These are phyloP conservation scores for Strigamia maritima DNA, from an alignment of 2,888 invertebrate species.

Conservation along the genomic window DNA sequence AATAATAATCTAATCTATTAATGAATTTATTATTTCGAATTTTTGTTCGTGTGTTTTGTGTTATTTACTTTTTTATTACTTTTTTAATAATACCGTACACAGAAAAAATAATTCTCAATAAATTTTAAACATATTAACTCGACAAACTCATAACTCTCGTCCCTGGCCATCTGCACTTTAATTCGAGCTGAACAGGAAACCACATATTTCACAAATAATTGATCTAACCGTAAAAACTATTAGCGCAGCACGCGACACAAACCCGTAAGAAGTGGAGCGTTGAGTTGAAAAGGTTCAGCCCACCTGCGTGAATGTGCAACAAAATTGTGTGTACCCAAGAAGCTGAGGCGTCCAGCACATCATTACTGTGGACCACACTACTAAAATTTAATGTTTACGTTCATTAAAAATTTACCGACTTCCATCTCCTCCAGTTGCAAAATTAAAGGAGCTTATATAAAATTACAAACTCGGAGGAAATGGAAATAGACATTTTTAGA, in stretches of 20 bases:
- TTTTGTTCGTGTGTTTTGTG: neutral
- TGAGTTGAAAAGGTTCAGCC: slow-evolving; percentile 22
- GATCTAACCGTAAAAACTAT: slow-evolving; percentile 31
- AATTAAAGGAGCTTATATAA: neutral
- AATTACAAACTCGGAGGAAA: neutral
- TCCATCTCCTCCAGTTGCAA: neutral
- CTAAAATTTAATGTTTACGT: slow-evolving; percentile 26
- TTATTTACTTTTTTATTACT: neutral
- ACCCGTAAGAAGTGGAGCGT: neutral
- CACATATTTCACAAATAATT: slow-evolving; percentile 35
- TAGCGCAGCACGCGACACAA: slow-evolving; percentile 7
- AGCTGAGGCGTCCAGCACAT: slow-evolving; percentile 27
- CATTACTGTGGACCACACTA: slow-evolving; percentile 23
- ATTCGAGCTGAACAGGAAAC: slow-evolving; percentile 34
- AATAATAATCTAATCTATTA: neutral
- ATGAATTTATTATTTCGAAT: neutral
- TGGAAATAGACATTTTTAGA: neutral
- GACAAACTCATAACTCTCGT: slow-evolving; percentile 21
- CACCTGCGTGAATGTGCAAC: slow-evolving; percentile 27
- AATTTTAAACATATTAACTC: slow-evolving; percentile 27
- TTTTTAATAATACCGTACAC: neutral
- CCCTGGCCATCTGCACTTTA: slow-evolving; percentile 28
- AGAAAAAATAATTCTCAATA: slow-evolving; percentile 1
- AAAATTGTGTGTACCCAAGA: slow-evolving; percentile 29
- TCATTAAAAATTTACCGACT: slow-evolving; percentile 16